Evolutionary conservation across 2,888 invertebrate genomes (phyloP), one percentile per base, ranked within the genome.

Genomic region (Sycophila texana): DNA sequence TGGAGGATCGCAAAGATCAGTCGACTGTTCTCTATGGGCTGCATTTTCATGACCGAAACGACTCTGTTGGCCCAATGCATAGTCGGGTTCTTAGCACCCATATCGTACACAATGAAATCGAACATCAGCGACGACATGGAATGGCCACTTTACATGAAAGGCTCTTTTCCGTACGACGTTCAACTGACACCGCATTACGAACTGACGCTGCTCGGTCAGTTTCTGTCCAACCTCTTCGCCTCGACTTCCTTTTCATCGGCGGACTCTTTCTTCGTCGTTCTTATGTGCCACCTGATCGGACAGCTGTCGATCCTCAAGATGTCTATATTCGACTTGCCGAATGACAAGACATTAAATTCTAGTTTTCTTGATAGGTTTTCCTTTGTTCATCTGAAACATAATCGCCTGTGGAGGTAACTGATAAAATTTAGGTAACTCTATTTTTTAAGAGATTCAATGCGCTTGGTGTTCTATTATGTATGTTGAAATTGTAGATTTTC

Each of bases 221-320:
- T 83, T 5, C 65, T 86, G 0, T 81, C 82, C 4, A 84, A 86
- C 0, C 58, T 83, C 4, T 63, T 86, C 13, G 82, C 84, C 0
- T 83, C 85, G n/a, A 82, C 84, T 22, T 83, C 83, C 4, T 88
- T 86, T 70, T 83, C 86, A 5, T 83, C 83, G 4, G 83, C 85
- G 13, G 88, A 88, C 53, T 81, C 85, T 1, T 85, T 85, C 16
- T 74, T 88, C 4, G 82, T 77, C 57, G 51, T 86, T 14, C 77
- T 87, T 12, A 82, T 86, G 5, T 75, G 86, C 51, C 88, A 88
- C 73, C 63, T 87, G 16, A 88, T 87, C 39, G 87, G 86, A 0
- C 88, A 88, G 79, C 61, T 88, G 5, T 78, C 81, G 4, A 75
- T 81, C 18, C 66, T 82, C 10, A 75, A 82, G 22, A 3, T 81